Base-by-base conservation (phyloP, 2,113 vertebrate species). In the Pluvialis apricaria region DNA sequence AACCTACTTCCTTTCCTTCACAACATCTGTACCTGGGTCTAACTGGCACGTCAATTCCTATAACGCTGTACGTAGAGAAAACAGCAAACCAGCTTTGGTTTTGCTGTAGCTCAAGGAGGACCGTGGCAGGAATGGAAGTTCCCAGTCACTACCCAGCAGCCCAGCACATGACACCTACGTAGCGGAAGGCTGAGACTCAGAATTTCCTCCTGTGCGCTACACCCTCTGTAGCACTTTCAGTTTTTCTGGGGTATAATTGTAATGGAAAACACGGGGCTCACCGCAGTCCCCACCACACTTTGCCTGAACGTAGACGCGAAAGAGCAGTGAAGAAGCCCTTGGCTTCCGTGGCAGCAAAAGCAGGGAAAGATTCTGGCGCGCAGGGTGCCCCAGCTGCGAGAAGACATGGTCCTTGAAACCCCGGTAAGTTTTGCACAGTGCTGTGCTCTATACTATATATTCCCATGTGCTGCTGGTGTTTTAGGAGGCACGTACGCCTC, bases 91-190 rank as follows among this genome's bases (percentile, higher is more conserved):
- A 86, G 19, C 70, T 7, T 44, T 4, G 42, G 22, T 86, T 90
- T 68, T 11, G 0, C 82, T 65, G 5, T 0, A 51, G 32, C 47
- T 42, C 5, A 11, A 15, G 11, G 18, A 8, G 12, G 10, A 38
- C 20, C 4, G 13, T 32, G 42, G 64, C 66, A 52, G 62, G 36
- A n/a, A 2, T 81, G 78, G 91, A 93, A 97, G 75, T 92, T 86
- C 94, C 94, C 84, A 15, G 42, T 1, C 44, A 25, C 42, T 19
- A 32, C 66, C 52, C 42, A 2, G 26, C 51, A 72, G 57, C 75
- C 65, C 77, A 69, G 66, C 96, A 92, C 85, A 86, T 82, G 97
- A 88, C 69, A 15, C 21, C 70, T 25, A 92, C 92, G 70, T 81
- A 81, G 84, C 2, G 79, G 95, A 89, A 95, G 61, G 57, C 51